Evolutionary conservation across 2,113 vertebrate genomes (phyloP).

Genomic region (Otis tarda): DNA sequence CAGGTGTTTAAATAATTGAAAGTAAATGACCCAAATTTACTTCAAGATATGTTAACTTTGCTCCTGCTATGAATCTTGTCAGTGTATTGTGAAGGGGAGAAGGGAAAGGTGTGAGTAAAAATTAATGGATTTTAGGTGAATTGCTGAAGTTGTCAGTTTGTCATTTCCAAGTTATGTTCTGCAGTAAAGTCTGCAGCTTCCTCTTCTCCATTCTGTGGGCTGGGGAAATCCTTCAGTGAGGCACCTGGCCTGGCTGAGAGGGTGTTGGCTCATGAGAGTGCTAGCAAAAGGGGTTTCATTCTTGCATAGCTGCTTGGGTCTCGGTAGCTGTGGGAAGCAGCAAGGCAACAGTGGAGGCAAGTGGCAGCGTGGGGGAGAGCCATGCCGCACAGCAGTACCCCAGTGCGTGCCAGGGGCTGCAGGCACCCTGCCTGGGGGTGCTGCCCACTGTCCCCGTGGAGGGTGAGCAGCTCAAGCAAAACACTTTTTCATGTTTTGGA

Average conservation of each 20-base stretch:
- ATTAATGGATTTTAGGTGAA: neutral
- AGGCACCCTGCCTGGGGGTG: neutral
- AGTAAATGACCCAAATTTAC: neutral
- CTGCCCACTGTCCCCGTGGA: accelerated
- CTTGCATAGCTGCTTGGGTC: neutral
- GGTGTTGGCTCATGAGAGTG: neutral
- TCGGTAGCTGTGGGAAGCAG: neutral
- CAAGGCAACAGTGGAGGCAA: no score
- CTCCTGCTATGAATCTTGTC: neutral
- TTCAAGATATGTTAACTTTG: neutral
- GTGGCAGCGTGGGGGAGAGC: neutral
- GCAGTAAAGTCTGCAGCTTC: accelerated
- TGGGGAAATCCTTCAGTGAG: neutral
- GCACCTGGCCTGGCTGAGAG: accelerated
- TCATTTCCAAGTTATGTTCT: neutral
- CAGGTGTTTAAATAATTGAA: neutral
- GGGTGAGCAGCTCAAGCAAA: neutral
- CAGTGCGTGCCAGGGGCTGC: neutral
- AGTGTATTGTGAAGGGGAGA: neutral
- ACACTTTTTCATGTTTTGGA: neutral
- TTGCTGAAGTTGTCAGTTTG: neutral
- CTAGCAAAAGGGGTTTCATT: neutral
- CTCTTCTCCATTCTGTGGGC: neutral
- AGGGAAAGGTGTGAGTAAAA: neutral
- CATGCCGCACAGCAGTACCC: neutral